These are phyloP conservation scores for Huso huso DNA, from an alignment of 2,797 vertebrate species.

Conservation along the genomic window DNA sequence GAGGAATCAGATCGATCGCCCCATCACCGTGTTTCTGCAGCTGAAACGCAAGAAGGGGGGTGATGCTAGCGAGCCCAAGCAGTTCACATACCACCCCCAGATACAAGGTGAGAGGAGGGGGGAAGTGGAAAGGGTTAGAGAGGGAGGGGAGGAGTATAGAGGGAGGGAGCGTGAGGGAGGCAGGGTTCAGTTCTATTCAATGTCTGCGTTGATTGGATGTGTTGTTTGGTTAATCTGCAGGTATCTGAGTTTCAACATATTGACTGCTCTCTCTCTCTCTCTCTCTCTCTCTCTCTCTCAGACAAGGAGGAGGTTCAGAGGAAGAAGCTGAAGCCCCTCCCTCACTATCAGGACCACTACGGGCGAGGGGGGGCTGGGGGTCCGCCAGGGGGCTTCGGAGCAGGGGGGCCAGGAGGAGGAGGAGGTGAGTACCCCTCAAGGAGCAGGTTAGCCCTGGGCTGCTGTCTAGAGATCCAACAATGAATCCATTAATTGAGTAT, in stretches of 20 bases:
- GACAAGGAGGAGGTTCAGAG: constrained; percentile 93
- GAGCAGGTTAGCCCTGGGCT: constrained; percentile 1
- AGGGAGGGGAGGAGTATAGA: too few relatives aligned
- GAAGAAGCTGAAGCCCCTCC: constrained; percentile 86
- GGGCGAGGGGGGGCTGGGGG: constrained; percentile 45
- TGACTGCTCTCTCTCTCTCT: too few relatives aligned
- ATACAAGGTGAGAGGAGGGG: constrained; percentile 68
- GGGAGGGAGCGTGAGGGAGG: too few relatives aligned
- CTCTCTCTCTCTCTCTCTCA: constrained; percentile 30
- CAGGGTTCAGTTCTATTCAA: too few relatives aligned
- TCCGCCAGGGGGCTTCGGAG: constrained; percentile 57
- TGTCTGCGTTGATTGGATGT: too few relatives aligned
- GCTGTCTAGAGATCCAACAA: too few relatives aligned
- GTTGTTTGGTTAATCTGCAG: too few relatives aligned
- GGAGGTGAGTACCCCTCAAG: background rate
- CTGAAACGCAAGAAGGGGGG: constrained; percentile 88
- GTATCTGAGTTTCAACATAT: too few relatives aligned
- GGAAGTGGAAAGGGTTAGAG: too few relatives aligned
- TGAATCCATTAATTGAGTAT: too few relatives aligned
- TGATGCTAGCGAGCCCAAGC: constrained; percentile 89
- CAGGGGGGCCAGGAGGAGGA: constrained; percentile 51
- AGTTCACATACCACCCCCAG: constrained; percentile 89
- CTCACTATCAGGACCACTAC: constrained; percentile 75
- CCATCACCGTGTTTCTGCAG: constrained; percentile 88
- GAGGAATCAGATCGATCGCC: constrained; percentile 77